Percentiles rank a stretch among this genome's conserved stretches.
phyloP scores from a whole-genome alignment of 2,888 invertebrate genomes.

The Hirtodrosophila cameraria region DNA sequence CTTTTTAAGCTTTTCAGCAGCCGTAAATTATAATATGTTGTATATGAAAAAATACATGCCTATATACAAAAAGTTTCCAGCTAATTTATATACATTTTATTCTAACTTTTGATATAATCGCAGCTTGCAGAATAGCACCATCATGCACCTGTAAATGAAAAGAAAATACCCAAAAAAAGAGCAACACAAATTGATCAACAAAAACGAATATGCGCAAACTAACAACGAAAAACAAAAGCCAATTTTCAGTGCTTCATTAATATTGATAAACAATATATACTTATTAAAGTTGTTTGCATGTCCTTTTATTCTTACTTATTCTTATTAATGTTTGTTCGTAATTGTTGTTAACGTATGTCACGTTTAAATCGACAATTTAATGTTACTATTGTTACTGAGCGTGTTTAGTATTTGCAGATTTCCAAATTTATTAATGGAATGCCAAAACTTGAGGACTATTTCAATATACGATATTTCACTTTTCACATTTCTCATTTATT shows the following conservation, averaged over 20 bases:
- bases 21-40: conserved; percentile 5
- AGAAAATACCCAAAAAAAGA: conserved; percentile 18
- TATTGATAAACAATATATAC: conserved; percentile 16
- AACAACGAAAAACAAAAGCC: too few relatives aligned
- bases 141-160: conserved; percentile 84
- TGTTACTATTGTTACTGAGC: conserved; percentile 38
- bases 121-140: conserved; percentile 85
- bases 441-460: too few relatives aligned
- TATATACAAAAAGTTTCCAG: conserved; percentile 13
- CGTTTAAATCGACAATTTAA: conserved; percentile 26
- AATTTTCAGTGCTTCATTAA: conserved; percentile 22
- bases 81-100: conserved; percentile 57
- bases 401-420: too few relatives aligned
- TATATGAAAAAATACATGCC: conserved; percentile 8
- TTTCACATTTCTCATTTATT: background rate
- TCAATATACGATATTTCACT: too few relatives aligned
- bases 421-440: too few relatives aligned
- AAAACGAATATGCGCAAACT: conserved; percentile 9
- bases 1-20: conserved; percentile 62
- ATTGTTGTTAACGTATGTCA: conserved; percentile 44
- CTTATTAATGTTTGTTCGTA: conserved; percentile 40
- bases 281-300: conserved; percentile 46
- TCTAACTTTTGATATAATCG: conserved; percentile 63
- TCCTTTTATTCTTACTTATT: conserved; percentile 18
- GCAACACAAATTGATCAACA: conserved; percentile 2